Evolutionary conservation across 2,113 vertebrate genomes (phyloP).

Genomic region (Cochlearius cochlearius): DNA sequence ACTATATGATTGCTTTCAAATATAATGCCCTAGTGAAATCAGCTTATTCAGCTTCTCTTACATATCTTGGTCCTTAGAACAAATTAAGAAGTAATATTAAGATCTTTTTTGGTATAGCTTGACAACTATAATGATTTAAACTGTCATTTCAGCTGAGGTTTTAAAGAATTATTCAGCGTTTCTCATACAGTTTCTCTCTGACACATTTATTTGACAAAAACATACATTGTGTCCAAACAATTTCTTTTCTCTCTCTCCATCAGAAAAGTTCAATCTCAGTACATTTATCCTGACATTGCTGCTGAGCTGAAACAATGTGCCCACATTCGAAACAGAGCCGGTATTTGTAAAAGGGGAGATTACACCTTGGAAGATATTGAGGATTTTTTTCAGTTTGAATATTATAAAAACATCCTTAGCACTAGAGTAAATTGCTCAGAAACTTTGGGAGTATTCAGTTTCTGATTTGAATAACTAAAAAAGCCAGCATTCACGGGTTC

Average conservation of each 20-base stretch:
- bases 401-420: not conserved
- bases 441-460: not conserved
- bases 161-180: not conserved
- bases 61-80: not conserved
- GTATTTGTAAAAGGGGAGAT: not conserved
- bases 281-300: not conserved
- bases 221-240: not conserved
- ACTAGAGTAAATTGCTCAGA: not conserved
- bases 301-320: not conserved
- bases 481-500: accelerated
- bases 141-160: not conserved
- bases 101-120: not conserved
- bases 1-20: not conserved
- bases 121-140: not conserved
- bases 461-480: not conserved
- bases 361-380: not conserved
- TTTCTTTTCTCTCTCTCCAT: not conserved
- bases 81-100: not conserved
- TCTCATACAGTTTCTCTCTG: not conserved
- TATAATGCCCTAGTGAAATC: not conserved
- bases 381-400: not conserved
- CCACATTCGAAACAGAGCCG: not conserved
- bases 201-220: not conserved
- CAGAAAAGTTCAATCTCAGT: not conserved
- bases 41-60: not conserved